Evolutionary conservation across 1,140 invertebrate genomes (phyloP).

Genomic region (Neodiprion pinetum): DNA sequence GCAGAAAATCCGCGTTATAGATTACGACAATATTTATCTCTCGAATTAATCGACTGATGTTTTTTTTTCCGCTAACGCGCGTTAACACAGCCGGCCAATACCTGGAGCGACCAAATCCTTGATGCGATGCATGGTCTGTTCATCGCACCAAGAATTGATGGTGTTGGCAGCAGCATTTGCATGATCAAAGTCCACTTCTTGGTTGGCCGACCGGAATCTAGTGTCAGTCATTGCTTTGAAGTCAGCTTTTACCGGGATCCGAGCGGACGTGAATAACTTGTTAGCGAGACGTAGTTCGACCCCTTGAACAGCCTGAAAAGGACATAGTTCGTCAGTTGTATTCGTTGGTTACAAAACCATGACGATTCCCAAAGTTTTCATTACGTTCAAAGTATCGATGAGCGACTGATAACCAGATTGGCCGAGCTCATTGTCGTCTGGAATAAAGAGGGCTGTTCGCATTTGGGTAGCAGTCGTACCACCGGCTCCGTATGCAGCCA

Average conservation of each 20-base stretch:
- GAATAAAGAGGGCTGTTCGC: conserved; percentile 24
- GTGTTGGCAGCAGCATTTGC: conserved; percentile 39
- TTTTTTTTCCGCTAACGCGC: too few species aligned
- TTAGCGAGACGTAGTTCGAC: conserved; percentile 49
- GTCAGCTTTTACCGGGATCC: conserved; percentile 31
- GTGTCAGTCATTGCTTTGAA: conserved; percentile 34
- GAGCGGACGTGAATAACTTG: conserved; percentile 40
- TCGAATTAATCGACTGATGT: too few species aligned
- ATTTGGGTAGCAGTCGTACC: conserved; percentile 35
- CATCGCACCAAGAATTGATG: conserved; percentile 66
- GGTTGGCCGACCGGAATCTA: conserved; percentile 36
- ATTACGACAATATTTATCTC: too few species aligned
- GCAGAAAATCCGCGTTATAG: too few species aligned
- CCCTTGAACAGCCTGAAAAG: conserved; percentile 40
- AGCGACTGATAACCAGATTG: conserved; percentile 30
- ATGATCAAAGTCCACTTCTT: conserved; percentile 53
- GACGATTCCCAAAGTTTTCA: background rate
- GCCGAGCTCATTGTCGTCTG: conserved; percentile 14
- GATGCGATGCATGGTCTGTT: conserved; percentile 66
- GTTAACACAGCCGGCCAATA: conserved; percentile 27
- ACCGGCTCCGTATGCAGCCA: conserved; percentile 36
- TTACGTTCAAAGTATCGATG: conserved; percentile 19
- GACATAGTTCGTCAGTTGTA: conserved; percentile 4
- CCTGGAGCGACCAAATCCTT: conserved; percentile 59
- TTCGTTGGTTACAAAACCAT: background rate